Percentiles rank a stretch among this genome's conserved stretches.
Evolutionary conservation across 2,113 vertebrate species (phyloP).

Genomic region (Labeo rohita): DNA sequence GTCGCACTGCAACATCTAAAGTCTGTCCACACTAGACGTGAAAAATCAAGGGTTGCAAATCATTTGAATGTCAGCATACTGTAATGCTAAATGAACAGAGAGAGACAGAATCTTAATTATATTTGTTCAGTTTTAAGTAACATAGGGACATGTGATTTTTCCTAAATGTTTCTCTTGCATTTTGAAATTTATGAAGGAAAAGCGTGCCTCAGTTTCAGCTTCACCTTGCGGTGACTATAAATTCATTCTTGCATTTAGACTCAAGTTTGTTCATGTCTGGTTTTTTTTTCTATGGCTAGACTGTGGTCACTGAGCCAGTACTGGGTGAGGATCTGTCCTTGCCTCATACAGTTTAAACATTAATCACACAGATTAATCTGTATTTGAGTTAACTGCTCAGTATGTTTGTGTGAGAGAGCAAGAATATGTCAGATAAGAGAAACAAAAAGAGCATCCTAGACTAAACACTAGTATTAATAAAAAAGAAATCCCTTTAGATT

Average conservation of each 20-base stretch:
- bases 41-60: no score
- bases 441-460: neutral
- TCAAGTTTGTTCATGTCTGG: neutral
- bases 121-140: neutral
- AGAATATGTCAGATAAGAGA: neutral
- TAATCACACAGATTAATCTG: neutral
- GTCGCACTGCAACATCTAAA: no score
- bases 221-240: neutral
- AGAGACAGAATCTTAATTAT: neutral
- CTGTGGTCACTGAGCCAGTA: neutral
- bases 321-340: neutral
- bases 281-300: neutral
- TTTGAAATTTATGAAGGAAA: neutral
- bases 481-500: neutral
- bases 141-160: neutral
- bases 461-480: neutral
- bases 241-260: neutral
- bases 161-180: neutral
- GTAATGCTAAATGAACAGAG: neutral
- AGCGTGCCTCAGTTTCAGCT: neutral
- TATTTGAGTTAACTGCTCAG: neutral
- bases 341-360: neutral
- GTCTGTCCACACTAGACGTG: no score
- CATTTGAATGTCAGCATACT: neutral
- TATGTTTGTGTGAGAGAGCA: neutral